Evolutionary conservation across 2,797 vertebrate species (phyloP).

Genomic region (Premnoplex brunnescens): DNA sequence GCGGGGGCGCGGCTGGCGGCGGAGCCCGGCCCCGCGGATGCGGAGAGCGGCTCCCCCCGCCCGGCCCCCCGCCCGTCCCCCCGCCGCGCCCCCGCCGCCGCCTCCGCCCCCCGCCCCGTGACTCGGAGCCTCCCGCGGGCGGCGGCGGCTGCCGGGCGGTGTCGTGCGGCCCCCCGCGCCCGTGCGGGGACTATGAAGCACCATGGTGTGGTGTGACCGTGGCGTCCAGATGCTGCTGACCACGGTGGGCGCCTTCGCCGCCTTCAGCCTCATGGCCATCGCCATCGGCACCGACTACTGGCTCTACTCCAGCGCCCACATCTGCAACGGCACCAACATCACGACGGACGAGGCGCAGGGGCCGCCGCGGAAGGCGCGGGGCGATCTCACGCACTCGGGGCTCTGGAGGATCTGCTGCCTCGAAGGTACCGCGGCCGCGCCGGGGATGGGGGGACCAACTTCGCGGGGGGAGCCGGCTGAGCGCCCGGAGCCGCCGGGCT

Average conservation of each 20-base stretch:
- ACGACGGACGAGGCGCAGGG: slow-evolving; percentile 77
- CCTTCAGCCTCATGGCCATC: slow-evolving; percentile 95
- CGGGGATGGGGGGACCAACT: slow-evolving; percentile 14
- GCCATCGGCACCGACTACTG: slow-evolving; percentile 97
- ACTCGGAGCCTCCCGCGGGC: slow-evolving; percentile 43
- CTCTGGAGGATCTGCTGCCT: slow-evolving; percentile 89
- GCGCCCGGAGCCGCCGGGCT: not conserved
- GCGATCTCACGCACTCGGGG: slow-evolving; percentile 73
- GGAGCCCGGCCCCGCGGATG: slow-evolving; percentile 6
- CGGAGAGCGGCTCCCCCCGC: not conserved
- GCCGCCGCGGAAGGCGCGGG: slow-evolving; percentile 77
- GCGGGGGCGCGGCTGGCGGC: not conserved
- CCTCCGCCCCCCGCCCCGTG: slow-evolving; percentile 22
- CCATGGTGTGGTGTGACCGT: slow-evolving; percentile 94
- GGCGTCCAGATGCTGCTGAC: slow-evolving; percentile 91
- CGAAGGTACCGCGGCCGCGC: slow-evolving; percentile 81
- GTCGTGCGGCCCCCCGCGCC: slow-evolving; percentile 56
- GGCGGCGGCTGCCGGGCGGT: slow-evolving; percentile 50
- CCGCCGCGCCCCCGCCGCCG: not conserved
- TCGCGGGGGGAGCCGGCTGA: not conserved
- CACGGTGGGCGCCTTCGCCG: slow-evolving; percentile 89
- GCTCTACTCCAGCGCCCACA: slow-evolving; percentile 93
- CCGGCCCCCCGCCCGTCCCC: not conserved
- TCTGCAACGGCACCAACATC: slow-evolving; percentile 92
- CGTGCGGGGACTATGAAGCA: slow-evolving; percentile 84